Base-by-base conservation (phyloP, 2,888 invertebrate species). In the Lottia gigantea region DNA sequence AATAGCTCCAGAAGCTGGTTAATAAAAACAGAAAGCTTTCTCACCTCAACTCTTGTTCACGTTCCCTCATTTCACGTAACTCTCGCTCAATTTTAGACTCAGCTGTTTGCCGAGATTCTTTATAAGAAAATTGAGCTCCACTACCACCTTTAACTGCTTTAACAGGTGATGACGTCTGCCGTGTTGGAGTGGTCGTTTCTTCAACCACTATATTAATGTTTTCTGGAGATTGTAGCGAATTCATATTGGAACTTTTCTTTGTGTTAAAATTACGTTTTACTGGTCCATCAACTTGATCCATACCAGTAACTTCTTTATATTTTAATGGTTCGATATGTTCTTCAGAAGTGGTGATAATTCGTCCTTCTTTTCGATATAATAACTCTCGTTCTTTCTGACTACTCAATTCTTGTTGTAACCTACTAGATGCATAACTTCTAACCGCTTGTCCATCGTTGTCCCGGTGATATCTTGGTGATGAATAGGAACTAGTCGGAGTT, bases 51-150 rank as follows among this genome's bases (percentile, higher is more conserved):
- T 95, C 95, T 76, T 93, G 92, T 84, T 95, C 95, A 70, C 95
- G 91, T 77, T 92, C 92, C 83, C 94, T 93, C 92, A 95, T 93
- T 82, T 96, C 95, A 84, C 92, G 91, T 67, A 96, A 89, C 88
- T 96, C 96, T 76, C 93, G 93, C 84, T 95, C 94, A 81, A 96
- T 96, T 88, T 95, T 95, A 82, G 95, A 93, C 86, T 96, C 95
- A 2, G 95, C 95, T 0, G 95, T 94, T 6, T 95, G 92, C 87
- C 92, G 94, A 19, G 94, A 94, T 77, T 94, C 94, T 70, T 94
- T 91, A 75, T 83, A 85, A 11, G 84, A 83, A 70, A 85, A 85
- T n/a, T 77, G 74, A 19, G 79, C 74, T 4, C 77, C 76, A 40
- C 80, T 80, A 19, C 75, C 67, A 66, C 55, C 62, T 62, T 67